A percentile compares a stretch with the other conserved stretches of the same genome.
These are phyloP conservation scores for Odobenus rosmarus DNA, from an alignment of 2,113 vertebrate species.

Conservation along the genomic window DNA sequence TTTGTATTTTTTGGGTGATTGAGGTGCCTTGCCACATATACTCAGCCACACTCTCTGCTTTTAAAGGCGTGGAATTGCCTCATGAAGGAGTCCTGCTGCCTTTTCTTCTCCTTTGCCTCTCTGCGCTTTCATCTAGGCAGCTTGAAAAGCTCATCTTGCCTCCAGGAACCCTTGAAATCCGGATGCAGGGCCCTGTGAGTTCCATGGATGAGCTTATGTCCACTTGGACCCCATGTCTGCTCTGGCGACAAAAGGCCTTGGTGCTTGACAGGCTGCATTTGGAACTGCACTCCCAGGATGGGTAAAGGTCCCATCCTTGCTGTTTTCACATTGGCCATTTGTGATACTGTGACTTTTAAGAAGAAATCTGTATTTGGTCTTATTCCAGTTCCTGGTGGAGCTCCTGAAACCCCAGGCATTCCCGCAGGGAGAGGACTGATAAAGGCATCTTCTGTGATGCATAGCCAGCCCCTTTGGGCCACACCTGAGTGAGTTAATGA, in stretches of 20 bases:
- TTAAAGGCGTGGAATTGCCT: not conserved
- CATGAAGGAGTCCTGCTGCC: not conserved
- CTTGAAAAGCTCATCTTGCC: not conserved
- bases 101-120: not conserved
- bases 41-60: not conserved
- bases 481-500: not conserved
- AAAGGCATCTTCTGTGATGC: not conserved
- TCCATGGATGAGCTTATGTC: rapidly evolving
- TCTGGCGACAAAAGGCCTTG: too few species aligned
- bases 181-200: not conserved
- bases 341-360: not conserved
- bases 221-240: rapidly evolving
- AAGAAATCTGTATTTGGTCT: not conserved
- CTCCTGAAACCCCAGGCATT: not conserved
- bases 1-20: too few species aligned
- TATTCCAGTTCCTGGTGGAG: not conserved
- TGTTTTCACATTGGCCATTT: rapidly evolving
- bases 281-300: rapidly evolving
- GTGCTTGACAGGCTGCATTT: not conserved
- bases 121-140: not conserved
- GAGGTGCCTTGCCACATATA: not conserved
- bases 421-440: not conserved
- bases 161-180: not conserved
- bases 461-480: not conserved
- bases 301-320: rapidly evolving